Conservation (phyloP, 2,797 vertebrate genomes). For the Sebastes cheni region DNA sequence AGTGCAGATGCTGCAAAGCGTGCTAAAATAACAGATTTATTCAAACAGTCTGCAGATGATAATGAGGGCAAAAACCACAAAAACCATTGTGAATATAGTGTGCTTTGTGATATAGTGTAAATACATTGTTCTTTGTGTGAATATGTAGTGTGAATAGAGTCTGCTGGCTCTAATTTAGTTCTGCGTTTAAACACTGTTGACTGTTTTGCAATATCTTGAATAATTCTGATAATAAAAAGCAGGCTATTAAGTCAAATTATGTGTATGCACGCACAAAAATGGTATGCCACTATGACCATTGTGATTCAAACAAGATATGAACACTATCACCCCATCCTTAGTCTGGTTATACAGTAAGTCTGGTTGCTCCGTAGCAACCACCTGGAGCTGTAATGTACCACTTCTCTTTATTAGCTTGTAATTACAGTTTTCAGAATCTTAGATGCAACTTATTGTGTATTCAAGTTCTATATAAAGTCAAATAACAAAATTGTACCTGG, state of each 20-base stretch:
- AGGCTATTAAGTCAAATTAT: background rate
- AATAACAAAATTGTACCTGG: conserved; percentile 4
- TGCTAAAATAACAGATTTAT: background rate
- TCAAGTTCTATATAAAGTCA: background rate
- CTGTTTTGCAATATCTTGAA: background rate
- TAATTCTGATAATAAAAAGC: background rate
- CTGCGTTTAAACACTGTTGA: background rate
- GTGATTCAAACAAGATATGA: no score
- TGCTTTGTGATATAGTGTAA: background rate
- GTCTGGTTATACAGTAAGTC: background rate
- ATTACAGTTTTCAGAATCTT: background rate
- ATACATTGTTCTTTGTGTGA: background rate
- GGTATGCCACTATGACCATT: no score
- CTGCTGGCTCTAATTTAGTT: background rate
- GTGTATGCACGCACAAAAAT: background rate
- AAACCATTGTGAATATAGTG: background rate
- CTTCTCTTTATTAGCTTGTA: background rate
- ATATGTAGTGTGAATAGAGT: background rate
- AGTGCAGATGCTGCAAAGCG: background rate
- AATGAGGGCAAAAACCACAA: background rate
- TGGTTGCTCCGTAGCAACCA: background rate
- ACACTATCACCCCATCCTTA: no score
- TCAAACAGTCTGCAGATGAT: background rate
- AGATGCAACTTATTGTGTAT: background rate
- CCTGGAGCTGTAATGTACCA: background rate